phyloP scores from a whole-genome alignment of 2,797 vertebrate species.

The Gambelia wislizenii region DNA sequence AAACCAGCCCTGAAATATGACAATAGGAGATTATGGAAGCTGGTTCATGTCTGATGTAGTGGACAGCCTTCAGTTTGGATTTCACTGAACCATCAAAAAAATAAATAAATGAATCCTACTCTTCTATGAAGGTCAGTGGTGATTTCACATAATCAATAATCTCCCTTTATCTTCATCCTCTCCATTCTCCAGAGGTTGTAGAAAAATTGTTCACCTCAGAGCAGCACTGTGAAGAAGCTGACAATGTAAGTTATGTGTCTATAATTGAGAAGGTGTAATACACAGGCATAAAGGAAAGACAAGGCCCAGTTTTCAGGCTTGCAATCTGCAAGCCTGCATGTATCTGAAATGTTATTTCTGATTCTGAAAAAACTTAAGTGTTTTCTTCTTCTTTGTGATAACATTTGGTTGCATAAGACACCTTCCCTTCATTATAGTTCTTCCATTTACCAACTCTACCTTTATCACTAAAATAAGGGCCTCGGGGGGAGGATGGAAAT shows the following conservation, averaged over 20 bases:
- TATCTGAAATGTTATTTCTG: not conserved
- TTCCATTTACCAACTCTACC: not conserved
- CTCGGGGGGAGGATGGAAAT: slow-evolving; percentile 1
- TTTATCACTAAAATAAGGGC: not conserved
- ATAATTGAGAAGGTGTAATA: not conserved
- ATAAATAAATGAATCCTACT: not conserved
- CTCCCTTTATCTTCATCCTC: not conserved
- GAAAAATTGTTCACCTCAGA: not conserved
- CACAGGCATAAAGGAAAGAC: not conserved
- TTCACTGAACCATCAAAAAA: not conserved
- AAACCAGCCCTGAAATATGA: not conserved
- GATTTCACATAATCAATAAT: not conserved
- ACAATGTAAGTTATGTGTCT: not conserved
- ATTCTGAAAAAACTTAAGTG: not conserved
- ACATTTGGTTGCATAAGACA: not conserved
- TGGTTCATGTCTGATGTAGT: not conserved
- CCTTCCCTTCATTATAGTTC: not conserved
- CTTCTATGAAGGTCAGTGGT: not conserved
- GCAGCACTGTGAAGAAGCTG: not conserved
- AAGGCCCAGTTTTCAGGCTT: not conserved
- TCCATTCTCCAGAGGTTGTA: not conserved
- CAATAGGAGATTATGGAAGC: not conserved
- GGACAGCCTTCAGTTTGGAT: not conserved
- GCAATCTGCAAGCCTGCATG: not conserved
- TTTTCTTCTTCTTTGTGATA: not conserved